Percentiles rank a stretch among this genome's conserved stretches.
Evolutionary conservation across 2,797 vertebrate genomes (phyloP).

Genomic region (Loris lydekkerianus): DNA sequence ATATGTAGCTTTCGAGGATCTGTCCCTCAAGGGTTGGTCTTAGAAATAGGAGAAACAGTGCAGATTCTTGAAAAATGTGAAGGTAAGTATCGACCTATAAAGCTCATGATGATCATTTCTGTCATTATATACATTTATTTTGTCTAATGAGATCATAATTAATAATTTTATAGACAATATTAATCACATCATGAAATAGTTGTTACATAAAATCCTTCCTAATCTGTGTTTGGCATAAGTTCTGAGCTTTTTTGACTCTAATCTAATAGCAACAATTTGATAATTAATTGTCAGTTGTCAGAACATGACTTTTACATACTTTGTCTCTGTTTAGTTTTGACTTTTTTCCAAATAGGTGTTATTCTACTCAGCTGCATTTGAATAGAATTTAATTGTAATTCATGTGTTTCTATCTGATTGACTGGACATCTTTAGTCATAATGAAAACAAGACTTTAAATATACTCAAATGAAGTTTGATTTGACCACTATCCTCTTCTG

Average conservation of each 20-base stretch:
- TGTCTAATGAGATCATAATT: slow-evolving; percentile 71
- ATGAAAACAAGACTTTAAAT: slow-evolving; percentile 40
- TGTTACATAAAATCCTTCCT: slow-evolving; percentile 84
- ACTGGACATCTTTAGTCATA: not conserved
- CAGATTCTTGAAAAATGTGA: slow-evolving; percentile 99
- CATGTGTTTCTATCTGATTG: slow-evolving; percentile 55
- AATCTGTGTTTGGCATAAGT: slow-evolving; percentile 79
- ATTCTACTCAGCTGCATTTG: slow-evolving; percentile 25
- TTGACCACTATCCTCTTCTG: not conserved
- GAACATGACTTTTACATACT: slow-evolving; percentile 83
- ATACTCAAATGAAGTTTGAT: slow-evolving; percentile 46
- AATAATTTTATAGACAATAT: slow-evolving; percentile 79
- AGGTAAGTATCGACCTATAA: slow-evolving; percentile 90
- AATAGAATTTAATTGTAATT: slow-evolving; percentile 29
- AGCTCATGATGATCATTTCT: slow-evolving; percentile 48
- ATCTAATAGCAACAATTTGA: slow-evolving; percentile 85
- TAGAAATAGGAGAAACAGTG: slow-evolving; percentile 99
- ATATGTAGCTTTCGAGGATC: slow-evolving; percentile 98
- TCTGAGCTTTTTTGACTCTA: slow-evolving; percentile 84
- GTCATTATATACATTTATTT: not conserved
- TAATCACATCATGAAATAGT: slow-evolving; percentile 81
- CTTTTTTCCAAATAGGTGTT: slow-evolving; percentile 24
- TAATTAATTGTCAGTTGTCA: slow-evolving; percentile 86
- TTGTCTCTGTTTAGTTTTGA: slow-evolving; percentile 63
- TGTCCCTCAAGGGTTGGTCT: slow-evolving; percentile 95